A percentile compares a stretch with the other conserved stretches of the same genome.
These are phyloP conservation scores for Mimumesa dahlbomi DNA, from an alignment of 2,888 invertebrate genomes.

Conservation along the genomic window DNA sequence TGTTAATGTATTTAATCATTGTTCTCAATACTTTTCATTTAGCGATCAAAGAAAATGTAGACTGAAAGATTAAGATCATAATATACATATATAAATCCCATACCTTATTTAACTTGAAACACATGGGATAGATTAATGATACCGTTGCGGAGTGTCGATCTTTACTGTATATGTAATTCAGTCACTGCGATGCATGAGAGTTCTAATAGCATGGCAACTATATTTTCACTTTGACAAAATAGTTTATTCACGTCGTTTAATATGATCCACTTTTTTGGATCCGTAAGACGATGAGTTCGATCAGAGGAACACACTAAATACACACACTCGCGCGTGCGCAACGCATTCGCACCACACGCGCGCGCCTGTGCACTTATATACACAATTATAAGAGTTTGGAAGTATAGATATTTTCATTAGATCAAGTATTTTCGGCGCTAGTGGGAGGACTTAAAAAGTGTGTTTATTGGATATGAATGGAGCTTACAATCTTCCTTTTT, in stretches of 20 bases:
- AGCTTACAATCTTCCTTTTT: slow-evolving; percentile 37
- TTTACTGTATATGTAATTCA: slow-evolving; percentile 41
- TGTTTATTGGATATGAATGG: slow-evolving; percentile 22
- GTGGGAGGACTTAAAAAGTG: slow-evolving; percentile 1
- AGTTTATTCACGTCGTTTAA: neutral
- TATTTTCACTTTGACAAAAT: slow-evolving; percentile 33
- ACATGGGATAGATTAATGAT: slow-evolving; percentile 6
- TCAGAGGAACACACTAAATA: no score
- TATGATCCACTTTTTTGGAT: slow-evolving; percentile 18
- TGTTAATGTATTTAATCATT: no score
- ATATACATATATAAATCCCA: slow-evolving; percentile 4
- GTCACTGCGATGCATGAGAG: slow-evolving; percentile 54
- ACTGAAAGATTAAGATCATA: neutral
- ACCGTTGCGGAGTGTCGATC: slow-evolving; percentile 23
- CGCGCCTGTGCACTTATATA: no score
- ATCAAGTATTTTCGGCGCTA: slow-evolving; percentile 2
- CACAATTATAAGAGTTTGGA: slow-evolving; percentile 4
- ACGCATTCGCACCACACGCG: no score
- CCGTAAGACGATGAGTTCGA: slow-evolving; percentile 5
- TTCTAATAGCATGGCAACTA: slow-evolving; percentile 62
- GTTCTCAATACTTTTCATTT: slow-evolving; percentile 13
- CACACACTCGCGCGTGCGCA: no score
- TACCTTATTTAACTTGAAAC: slow-evolving; percentile 20
- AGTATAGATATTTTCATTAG: no score
- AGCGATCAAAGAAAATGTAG: neutral